These are phyloP conservation scores for Minunthozetes semirufus DNA, from an alignment of 2,888 invertebrate species.

Conservation along the genomic window DNA sequence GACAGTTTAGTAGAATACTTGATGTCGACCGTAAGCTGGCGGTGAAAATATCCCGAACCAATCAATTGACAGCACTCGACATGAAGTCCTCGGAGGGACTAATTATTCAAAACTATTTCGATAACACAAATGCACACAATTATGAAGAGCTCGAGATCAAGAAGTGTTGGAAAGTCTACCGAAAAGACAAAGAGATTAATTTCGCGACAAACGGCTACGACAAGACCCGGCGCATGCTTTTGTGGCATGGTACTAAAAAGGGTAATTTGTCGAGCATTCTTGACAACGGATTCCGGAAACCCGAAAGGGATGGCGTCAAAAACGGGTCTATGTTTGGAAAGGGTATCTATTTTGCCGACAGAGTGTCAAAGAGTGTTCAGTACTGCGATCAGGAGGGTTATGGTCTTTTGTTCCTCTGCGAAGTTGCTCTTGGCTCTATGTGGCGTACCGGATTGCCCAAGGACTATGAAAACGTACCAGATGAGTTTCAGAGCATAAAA, in stretches of 20 bases:
- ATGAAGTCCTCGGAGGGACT: too few relatives aligned
- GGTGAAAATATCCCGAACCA: too few relatives aligned
- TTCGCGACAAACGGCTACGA: slow-evolving; percentile 68
- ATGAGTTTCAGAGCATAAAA: not conserved
- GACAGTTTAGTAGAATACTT: too few relatives aligned
- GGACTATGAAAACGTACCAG: not conserved
- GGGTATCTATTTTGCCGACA: slow-evolving; percentile 95
- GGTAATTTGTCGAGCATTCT: slow-evolving; percentile 94
- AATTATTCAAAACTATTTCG: too few relatives aligned
- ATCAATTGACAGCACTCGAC: too few relatives aligned
- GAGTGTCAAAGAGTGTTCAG: slow-evolving; percentile 97
- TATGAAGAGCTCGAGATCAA: not conserved
- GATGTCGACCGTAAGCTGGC: too few relatives aligned
- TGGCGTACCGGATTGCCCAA: too few relatives aligned
- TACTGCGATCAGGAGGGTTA: slow-evolving; percentile 69
- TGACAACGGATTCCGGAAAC: slow-evolving; percentile 71
- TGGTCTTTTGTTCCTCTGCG: slow-evolving; percentile 85
- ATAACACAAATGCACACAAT: too few relatives aligned
- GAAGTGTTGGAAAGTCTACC: not conserved
- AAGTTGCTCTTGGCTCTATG: slow-evolving; percentile 55
- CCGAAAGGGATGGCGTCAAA: slow-evolving; percentile 85
- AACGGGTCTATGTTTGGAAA: slow-evolving; percentile 87
- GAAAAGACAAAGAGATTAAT: not conserved
- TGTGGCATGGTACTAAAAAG: slow-evolving; percentile 94
- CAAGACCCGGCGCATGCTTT: slow-evolving; percentile 70